A percentile compares a stretch with the other conserved stretches of the same genome.
These are phyloP conservation scores for Machimus atricapillus DNA, from an alignment of 2,888 invertebrate species.

Conservation along the genomic window DNA sequence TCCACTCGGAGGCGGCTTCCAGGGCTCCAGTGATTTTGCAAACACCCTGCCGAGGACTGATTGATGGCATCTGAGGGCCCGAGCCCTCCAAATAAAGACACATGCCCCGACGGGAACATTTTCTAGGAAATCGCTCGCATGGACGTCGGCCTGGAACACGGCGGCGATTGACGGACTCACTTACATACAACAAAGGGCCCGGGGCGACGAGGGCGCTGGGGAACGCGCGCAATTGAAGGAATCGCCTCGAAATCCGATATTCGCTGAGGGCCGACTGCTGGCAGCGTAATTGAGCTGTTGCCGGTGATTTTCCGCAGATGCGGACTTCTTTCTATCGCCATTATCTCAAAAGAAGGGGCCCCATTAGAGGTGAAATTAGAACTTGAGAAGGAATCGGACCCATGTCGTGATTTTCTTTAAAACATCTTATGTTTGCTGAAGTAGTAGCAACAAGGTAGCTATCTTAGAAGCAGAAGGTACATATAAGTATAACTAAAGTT, in stretches of 20 bases:
- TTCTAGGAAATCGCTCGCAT: not conserved
- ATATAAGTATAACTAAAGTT: not conserved
- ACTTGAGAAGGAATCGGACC: not conserved
- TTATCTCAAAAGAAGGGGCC: not conserved
- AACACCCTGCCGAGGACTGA: conserved; percentile 31
- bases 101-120: not conserved
- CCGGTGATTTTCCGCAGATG: conserved; percentile 4
- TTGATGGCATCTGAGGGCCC: not conserved
- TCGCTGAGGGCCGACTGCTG: not conserved
- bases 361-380: not conserved
- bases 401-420: not conserved
- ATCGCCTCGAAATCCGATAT: not conserved
- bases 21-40: not conserved
- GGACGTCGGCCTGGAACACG: not conserved
- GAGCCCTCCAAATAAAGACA: conserved; percentile 13
- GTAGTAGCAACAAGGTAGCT: not conserved
- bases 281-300: conserved; percentile 26
- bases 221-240: conserved; percentile 8
- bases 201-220: not conserved
- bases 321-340: not conserved
- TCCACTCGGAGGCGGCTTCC: not conserved
- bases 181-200: not conserved
- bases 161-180: not conserved
- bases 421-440: not conserved
- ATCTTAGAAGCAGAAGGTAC: not conserved